A percentile compares a stretch with the other conserved stretches of the same genome.
Evolutionary conservation across 1,140 invertebrate genomes (phyloP).

Genomic region (Caenorhabditis briggsae): DNA sequence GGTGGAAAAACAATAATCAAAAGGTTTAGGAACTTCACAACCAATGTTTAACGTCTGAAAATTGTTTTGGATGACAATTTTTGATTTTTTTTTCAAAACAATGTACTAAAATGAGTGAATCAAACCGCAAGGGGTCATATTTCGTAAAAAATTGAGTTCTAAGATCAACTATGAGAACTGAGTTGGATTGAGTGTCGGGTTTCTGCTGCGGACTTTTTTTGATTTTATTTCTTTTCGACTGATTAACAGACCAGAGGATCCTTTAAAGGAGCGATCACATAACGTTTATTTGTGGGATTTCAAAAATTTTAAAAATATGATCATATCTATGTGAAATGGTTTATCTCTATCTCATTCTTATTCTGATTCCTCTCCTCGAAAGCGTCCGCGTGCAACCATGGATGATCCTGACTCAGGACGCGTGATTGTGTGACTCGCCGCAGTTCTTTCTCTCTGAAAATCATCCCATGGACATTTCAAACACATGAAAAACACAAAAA

Average conservation of each 20-base stretch:
- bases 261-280: neutral
- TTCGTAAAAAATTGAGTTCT: neutral
- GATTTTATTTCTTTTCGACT: too few species aligned
- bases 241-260: too few species aligned
- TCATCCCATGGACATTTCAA: neutral
- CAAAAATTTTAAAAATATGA: too few species aligned
- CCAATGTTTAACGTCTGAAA: neutral
- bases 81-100: too few species aligned
- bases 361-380: conserved; percentile 58
- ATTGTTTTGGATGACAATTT: neutral
- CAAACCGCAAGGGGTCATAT: neutral
- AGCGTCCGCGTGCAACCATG: conserved; percentile 58
- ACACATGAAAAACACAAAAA: neutral
- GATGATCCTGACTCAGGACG: conserved; percentile 55
- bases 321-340: conserved; percentile 22
- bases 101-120: neutral
- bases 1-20: neutral
- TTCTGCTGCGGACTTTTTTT: neutral
- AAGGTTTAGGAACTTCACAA: neutral
- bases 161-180: neutral
- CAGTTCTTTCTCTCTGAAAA: conserved; percentile 53
- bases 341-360: conserved; percentile 58
- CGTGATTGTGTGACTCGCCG: conserved; percentile 29
- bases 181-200: neutral
- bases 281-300: neutral